phyloP scores from a whole-genome alignment of 2,888 invertebrate species.

The Dermolepida albohirtum region DNA sequence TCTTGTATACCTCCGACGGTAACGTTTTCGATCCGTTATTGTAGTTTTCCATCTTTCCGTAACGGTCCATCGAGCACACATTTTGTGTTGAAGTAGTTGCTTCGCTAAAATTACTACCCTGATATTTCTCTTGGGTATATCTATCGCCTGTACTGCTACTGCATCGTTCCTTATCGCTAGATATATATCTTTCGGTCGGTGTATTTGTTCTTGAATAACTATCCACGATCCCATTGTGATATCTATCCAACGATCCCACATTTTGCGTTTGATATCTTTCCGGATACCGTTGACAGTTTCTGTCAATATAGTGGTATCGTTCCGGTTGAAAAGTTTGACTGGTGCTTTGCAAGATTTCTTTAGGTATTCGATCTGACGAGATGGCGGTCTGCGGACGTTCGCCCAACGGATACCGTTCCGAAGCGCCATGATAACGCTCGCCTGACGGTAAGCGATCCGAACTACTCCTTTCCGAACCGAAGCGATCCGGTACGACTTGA shows the following conservation, averaged over 20 bases:
- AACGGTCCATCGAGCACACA: constrained; percentile 56
- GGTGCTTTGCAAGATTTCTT: constrained; percentile 40
- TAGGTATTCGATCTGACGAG: constrained; percentile 60
- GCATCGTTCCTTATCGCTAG: constrained; percentile 58
- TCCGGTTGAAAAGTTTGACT: constrained; percentile 53
- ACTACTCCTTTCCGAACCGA: constrained; percentile 59
- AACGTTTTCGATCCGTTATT: constrained; percentile 59
- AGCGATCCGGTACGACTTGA: constrained; percentile 51
- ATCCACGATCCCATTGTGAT: constrained; percentile 54
- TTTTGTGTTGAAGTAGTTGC: constrained; percentile 52
- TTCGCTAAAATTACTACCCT: constrained; percentile 39
- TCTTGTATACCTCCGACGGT: constrained; percentile 62
- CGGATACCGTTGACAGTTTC: constrained; percentile 51
- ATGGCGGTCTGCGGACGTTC: constrained; percentile 65
- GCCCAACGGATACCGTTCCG: constrained; percentile 62
- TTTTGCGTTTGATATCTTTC: constrained; percentile 51
- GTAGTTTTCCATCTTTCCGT: constrained; percentile 60
- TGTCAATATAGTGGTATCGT: constrained; percentile 52
- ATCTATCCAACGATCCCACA: constrained; percentile 60
- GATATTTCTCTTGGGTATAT: constrained; percentile 35
- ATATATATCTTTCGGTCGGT: constrained; percentile 57
- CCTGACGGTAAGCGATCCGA: constrained; percentile 62
- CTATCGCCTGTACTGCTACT: constrained; percentile 55
- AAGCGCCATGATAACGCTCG: constrained; percentile 61
- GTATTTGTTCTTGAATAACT: constrained; percentile 61